Conservation (phyloP, 2,888 invertebrate genomes). For the Nomada hirtipes region DNA sequence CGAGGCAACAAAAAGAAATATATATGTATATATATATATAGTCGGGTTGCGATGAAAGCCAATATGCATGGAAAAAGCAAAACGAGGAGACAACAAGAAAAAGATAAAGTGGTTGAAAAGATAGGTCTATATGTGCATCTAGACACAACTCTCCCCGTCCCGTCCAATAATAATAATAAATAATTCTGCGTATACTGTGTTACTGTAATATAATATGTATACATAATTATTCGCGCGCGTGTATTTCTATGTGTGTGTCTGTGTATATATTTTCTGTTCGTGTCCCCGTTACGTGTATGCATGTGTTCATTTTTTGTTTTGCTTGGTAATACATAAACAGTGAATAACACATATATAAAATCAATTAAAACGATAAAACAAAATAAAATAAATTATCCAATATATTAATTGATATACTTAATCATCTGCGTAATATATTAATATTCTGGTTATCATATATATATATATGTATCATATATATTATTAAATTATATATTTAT, state of each 20-base stretch:
- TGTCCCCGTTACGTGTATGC: constrained; percentile 2
- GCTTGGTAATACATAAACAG: constrained; percentile 77
- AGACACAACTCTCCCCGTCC: constrained; percentile 59
- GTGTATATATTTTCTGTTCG: background rate
- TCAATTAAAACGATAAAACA: constrained; percentile 84
- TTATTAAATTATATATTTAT: constrained; percentile 76
- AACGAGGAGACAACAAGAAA: constrained; percentile 44
- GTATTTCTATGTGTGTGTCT: background rate
- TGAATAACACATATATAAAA: constrained; percentile 83
- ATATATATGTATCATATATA: constrained; percentile 61
- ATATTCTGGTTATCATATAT: constrained; percentile 80
- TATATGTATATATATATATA: background rate
- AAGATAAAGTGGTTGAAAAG: constrained; percentile 33
- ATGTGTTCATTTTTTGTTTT: constrained; percentile 27
- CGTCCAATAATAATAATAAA: constrained; percentile 63
- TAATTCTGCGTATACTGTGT: constrained; percentile 67
- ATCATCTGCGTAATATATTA: constrained; percentile 83
- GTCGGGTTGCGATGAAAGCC: constrained; percentile 5
- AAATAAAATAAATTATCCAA: constrained; percentile 84
- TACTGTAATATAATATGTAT: constrained; percentile 62
- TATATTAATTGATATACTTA: constrained; percentile 81
- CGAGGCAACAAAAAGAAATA: background rate
- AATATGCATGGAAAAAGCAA: constrained; percentile 28
- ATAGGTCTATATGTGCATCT: constrained; percentile 69
- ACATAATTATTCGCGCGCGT: background rate